These are phyloP conservation scores for Eonycteris spelaea DNA, from an alignment of 2,113 vertebrate species.

Conservation along the genomic window DNA sequence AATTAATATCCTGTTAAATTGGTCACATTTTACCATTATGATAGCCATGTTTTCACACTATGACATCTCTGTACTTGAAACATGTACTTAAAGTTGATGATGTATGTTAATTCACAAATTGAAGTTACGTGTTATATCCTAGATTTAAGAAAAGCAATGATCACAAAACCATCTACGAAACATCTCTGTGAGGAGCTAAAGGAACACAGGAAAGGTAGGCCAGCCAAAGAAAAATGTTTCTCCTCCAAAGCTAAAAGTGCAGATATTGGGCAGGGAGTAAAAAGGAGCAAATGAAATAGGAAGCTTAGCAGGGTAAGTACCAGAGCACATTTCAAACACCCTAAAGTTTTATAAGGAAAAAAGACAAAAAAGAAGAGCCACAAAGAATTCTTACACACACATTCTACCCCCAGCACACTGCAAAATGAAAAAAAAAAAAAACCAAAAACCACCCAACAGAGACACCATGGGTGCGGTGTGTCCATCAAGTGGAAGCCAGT, in stretches of 20 bases:
- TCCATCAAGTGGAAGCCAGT: slow-evolving; percentile 45
- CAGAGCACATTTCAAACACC: not conserved
- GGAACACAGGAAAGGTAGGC: not conserved
- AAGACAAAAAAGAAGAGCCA: not conserved
- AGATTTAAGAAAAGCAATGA: not conserved
- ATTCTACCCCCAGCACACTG: not conserved
- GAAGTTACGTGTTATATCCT: not conserved
- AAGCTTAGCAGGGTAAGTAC: not conserved
- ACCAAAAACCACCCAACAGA: not conserved
- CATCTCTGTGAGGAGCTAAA: not conserved
- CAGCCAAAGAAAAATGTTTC: not conserved
- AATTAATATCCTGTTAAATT: not conserved
- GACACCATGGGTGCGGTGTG: not conserved
- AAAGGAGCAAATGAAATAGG: not conserved
- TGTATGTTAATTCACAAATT: not conserved
- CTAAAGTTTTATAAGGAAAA: not conserved
- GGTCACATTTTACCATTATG: not conserved
- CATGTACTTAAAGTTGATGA: not conserved
- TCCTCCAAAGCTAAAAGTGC: not conserved
- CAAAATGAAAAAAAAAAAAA: not conserved
- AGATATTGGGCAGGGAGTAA: not conserved
- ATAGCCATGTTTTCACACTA: not conserved
- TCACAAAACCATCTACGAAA: not conserved
- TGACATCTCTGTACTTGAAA: not conserved
- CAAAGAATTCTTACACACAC: not conserved